These are phyloP conservation scores for Onychomys arenicola DNA, from an alignment of 2,797 vertebrate genomes.

Conservation along the genomic window DNA sequence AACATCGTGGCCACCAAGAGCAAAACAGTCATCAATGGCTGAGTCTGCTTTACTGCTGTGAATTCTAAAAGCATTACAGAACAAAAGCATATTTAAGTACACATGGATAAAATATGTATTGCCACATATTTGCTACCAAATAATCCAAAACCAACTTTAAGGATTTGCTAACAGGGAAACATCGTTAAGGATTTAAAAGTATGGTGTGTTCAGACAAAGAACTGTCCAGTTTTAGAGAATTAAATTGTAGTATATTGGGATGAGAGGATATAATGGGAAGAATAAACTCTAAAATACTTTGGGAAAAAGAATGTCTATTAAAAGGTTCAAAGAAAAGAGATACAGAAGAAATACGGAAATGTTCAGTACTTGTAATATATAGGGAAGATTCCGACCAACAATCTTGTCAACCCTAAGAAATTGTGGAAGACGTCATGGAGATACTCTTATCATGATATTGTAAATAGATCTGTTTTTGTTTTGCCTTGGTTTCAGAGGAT, in stretches of 20 bases:
- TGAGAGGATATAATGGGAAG: background rate
- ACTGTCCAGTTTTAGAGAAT: background rate
- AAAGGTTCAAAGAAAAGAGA: background rate
- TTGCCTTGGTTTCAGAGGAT: background rate
- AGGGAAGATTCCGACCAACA: background rate
- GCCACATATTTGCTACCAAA: background rate
- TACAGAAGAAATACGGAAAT: background rate
- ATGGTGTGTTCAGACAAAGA: background rate
- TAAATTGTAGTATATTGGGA: background rate
- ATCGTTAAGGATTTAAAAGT: background rate
- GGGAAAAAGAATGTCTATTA: background rate
- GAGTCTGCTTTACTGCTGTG: background rate
- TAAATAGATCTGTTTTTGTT: background rate
- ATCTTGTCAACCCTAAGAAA: background rate
- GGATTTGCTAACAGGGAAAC: background rate
- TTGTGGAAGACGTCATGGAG: background rate
- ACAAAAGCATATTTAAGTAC: background rate
- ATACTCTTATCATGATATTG: background rate
- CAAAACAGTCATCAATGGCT: background rate
- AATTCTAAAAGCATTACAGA: background rate
- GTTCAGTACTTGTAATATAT: no score
- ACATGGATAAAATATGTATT: background rate
- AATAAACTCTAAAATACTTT: background rate
- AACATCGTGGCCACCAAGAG: background rate
- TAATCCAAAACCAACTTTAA: background rate